Evolutionary conservation across 2,113 vertebrate genomes (phyloP).

Genomic region (Urocolius indicus): DNA sequence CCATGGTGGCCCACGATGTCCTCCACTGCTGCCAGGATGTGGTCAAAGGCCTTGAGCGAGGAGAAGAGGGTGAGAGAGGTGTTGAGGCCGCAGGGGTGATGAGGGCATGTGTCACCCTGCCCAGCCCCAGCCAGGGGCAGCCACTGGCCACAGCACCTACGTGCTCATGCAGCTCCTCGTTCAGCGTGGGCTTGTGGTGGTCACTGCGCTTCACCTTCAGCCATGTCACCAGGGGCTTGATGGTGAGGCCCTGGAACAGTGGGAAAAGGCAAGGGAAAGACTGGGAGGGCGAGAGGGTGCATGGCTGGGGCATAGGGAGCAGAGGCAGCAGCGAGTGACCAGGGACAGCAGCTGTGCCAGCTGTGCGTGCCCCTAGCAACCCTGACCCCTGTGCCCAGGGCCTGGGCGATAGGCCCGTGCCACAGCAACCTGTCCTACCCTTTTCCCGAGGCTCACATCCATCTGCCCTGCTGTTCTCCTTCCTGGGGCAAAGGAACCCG

Average conservation of each 20-base stretch:
- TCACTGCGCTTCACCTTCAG: constrained; percentile 94
- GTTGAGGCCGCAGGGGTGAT: background rate
- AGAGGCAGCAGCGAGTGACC: background rate
- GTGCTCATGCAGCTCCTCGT: constrained; percentile 95
- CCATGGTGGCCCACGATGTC: constrained; percentile 95
- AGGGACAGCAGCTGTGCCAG: background rate
- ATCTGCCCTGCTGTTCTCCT: fast-evolving
- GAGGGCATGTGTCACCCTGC: fast-evolving
- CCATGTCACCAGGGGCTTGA: constrained; percentile 96
- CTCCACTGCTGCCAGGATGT: constrained; percentile 95
- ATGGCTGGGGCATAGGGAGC: background rate
- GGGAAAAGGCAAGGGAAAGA: constrained; percentile 62
- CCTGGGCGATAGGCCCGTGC: too few species aligned
- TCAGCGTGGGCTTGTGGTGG: constrained; percentile 93
- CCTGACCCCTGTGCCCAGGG: too few species aligned
- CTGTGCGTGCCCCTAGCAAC: fast-evolving
- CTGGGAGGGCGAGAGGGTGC: background rate
- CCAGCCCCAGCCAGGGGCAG: background rate
- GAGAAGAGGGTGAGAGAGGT: constrained; percentile 46
- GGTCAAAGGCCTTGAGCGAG: constrained; percentile 90
- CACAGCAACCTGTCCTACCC: too few species aligned
- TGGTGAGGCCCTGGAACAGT: constrained; percentile 89
- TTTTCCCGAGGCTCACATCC: background rate
- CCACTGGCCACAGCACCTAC: constrained; percentile 74
- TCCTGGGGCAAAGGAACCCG: fast-evolving